Evolutionary conservation across 2,113 vertebrate species (phyloP).

Genomic region (Bubo scandiacus): DNA sequence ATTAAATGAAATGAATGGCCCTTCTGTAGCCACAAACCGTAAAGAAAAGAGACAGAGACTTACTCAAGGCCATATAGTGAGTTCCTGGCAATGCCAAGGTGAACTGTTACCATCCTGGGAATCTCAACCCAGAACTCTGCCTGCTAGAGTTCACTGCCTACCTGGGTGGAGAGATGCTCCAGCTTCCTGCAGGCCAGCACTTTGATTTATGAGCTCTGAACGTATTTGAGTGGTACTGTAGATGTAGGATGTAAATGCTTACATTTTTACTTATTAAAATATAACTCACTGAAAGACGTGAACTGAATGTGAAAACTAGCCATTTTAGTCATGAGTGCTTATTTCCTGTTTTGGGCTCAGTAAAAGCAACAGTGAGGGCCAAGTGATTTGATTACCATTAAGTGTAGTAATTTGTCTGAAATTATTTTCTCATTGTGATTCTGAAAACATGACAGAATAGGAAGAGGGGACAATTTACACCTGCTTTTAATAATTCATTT

Average conservation of each 20-base stretch:
- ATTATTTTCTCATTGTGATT: not conserved
- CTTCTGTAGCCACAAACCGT: not conserved
- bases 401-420: not conserved
- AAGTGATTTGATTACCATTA: not conserved
- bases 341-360: not conserved
- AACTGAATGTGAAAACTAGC: not conserved
- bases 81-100: not conserved
- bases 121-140: too few species aligned
- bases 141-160: not conserved
- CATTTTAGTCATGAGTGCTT: not conserved
- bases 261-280: not conserved
- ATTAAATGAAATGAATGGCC: not conserved
- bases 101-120: not conserved
- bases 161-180: not conserved
- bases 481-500: slow-evolving; percentile 1
- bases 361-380: not conserved
- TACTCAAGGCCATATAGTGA: not conserved
- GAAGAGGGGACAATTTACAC: not conserved
- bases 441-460: not conserved
- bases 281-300: not conserved
- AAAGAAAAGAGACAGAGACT: not conserved
- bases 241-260: not conserved
- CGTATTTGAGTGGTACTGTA: not conserved
- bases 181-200: not conserved
- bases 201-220: not conserved